Evolutionary conservation across 2,888 invertebrate species (phyloP).

Genomic region (Diloba caeruleocephala): DNA sequence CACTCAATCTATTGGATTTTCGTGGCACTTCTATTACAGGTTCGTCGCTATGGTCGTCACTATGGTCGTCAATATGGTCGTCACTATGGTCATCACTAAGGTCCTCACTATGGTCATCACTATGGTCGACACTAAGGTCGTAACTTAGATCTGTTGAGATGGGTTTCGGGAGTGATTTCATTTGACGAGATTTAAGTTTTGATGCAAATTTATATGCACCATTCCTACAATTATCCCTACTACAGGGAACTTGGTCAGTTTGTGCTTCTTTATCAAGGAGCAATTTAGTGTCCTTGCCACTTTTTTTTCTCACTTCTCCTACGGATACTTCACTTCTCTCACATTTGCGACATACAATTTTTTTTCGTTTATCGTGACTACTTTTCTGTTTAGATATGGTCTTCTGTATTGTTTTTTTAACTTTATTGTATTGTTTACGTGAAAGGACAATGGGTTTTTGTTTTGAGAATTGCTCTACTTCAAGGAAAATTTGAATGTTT

Average conservation of each 20-base stretch:
- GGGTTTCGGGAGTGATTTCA: not conserved
- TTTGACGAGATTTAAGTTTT: not conserved
- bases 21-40: no score
- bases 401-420: slow-evolving; percentile 71
- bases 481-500: slow-evolving; percentile 70
- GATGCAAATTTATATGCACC: not conserved
- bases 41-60: not conserved
- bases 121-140: not conserved
- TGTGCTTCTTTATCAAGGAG: slow-evolving; percentile 50
- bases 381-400: slow-evolving; percentile 48
- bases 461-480: slow-evolving; percentile 68
- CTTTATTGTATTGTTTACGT: slow-evolving; percentile 74
- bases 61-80: not conserved
- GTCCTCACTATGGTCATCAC: not conserved
- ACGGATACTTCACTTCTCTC: slow-evolving; percentile 56
- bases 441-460: slow-evolving; percentile 72
- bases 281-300: slow-evolving; percentile 14
- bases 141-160: not conserved
- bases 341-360: slow-evolving; percentile 46
- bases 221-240: slow-evolving; percentile 6
- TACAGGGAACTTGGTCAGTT: slow-evolving; percentile 33
- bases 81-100: no score
- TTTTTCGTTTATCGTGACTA: slow-evolving; percentile 43
- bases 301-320: slow-evolving; percentile 61
- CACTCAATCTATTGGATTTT: not conserved